These are phyloP conservation scores for Acleris emargana DNA, from an alignment of 2,888 invertebrate species.

Conservation along the genomic window DNA sequence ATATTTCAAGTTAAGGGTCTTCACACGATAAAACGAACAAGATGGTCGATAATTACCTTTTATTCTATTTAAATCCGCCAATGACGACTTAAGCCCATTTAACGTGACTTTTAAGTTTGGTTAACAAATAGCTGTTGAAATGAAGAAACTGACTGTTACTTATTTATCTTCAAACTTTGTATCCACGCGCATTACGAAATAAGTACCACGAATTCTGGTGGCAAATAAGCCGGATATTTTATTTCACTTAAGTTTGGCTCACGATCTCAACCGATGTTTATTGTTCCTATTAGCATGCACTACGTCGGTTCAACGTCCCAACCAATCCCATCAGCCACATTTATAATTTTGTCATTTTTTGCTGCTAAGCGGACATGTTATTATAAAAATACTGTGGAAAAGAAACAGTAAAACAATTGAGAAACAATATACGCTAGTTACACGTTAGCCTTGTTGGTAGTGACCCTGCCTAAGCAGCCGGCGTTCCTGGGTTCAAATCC, in stretches of 20 bases:
- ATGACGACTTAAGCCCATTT: too few species aligned
- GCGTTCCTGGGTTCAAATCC: too few species aligned
- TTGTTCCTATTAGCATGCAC: conserved; percentile 67
- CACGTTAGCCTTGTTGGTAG: too few species aligned
- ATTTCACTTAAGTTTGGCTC: conserved; percentile 68
- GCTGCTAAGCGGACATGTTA: not conserved
- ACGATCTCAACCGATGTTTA: conserved; percentile 75
- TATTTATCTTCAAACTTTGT: conserved; percentile 32
- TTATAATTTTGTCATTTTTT: conserved; percentile 29
- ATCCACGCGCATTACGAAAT: conserved; percentile 35
- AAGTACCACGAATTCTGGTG: conserved; percentile 64
- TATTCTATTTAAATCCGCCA: too few species aligned
- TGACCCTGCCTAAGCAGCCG: too few species aligned
- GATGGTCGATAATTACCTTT: too few species aligned
- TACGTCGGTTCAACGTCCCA: conserved; percentile 74
- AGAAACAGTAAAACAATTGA: too few species aligned
- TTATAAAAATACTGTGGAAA: too few species aligned
- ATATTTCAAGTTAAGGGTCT: too few species aligned
- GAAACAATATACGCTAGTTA: too few species aligned
- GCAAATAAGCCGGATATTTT: conserved; percentile 75
- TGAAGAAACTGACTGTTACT: not conserved
- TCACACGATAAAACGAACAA: too few species aligned
- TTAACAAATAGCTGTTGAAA: not conserved
- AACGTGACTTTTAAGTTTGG: too few species aligned
- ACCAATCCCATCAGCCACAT: conserved; percentile 37